These are phyloP conservation scores for Thymallus thymallus DNA, from an alignment of 2,113 vertebrate species.

Conservation along the genomic window DNA sequence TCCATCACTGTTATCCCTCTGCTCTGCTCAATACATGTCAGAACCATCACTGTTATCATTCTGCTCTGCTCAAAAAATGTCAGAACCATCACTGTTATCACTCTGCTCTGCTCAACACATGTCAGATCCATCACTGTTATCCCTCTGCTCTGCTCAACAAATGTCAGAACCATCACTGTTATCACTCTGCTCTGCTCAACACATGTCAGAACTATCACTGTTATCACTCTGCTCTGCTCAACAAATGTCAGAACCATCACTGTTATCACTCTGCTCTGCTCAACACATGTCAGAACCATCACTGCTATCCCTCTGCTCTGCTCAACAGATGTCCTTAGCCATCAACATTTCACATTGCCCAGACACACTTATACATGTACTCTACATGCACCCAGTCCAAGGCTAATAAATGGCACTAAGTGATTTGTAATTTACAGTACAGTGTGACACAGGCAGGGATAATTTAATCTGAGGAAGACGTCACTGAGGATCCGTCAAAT, in stretches of 20 bases:
- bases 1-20: slow-evolving; percentile 18
- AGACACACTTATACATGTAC: background rate
- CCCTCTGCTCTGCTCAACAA: background rate
- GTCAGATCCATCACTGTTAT: slow-evolving; percentile 27
- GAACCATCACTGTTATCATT: slow-evolving; percentile 25
- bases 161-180: slow-evolving; percentile 28
- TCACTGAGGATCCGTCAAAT: background rate
- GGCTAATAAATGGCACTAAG: background rate
- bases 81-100: slow-evolving; percentile 26
- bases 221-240: background rate
- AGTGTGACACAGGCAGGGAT: no score
- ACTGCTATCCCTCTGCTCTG: slow-evolving; percentile 5
- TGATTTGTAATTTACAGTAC: background rate
- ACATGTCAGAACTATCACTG: slow-evolving; percentile 28
- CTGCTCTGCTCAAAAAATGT: background rate
- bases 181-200: background rate
- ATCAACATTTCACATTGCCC: background rate
- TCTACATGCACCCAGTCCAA: background rate
- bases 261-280: background rate
- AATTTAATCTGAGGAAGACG: background rate
- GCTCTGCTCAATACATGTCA: background rate
- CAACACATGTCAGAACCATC: slow-evolving; percentile 21
- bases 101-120: background rate
- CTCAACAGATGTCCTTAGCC: background rate
- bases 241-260: slow-evolving; percentile 25